phyloP scores from a whole-genome alignment of 1,140 invertebrate genomes.

The Drosophila carrolli region DNA sequence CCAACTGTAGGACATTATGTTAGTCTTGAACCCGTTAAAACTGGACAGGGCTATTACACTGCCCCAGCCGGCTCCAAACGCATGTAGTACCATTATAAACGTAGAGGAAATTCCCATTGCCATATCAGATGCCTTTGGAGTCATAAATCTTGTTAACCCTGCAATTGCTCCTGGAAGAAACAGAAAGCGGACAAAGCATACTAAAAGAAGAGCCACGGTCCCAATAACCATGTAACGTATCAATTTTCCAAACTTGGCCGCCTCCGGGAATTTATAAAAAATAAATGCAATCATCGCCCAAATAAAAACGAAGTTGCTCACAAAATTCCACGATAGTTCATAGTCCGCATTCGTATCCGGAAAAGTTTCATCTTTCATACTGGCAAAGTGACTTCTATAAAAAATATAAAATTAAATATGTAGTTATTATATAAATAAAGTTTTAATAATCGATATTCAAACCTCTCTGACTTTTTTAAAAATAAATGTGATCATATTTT shows the following conservation, averaged over 20 bases:
- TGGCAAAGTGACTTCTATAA: slow-evolving; percentile 47
- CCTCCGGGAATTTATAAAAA: slow-evolving; percentile 64
- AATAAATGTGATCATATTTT: neutral
- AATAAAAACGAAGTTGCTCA: slow-evolving; percentile 16
- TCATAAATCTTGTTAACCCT: slow-evolving; percentile 91
- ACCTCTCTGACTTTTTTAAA: neutral
- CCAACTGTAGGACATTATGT: slow-evolving; percentile 85
- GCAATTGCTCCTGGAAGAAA: slow-evolving; percentile 89
- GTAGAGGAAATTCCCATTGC: slow-evolving; percentile 15
- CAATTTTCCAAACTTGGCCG: slow-evolving; percentile 63
- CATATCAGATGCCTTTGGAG: slow-evolving; percentile 85
- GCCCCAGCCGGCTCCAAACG: slow-evolving; percentile 96
- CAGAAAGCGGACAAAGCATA: slow-evolving; percentile 58
- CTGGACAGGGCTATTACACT: slow-evolving; percentile 95
- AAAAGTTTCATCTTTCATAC: neutral
- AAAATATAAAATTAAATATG: neutral
- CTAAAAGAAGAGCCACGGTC: slow-evolving; percentile 28
- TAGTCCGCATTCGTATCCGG: neutral
- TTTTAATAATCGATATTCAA: neutral
- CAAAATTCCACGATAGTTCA: slow-evolving; percentile 49
- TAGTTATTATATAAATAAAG: too few species aligned
- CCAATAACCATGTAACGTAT: slow-evolving; percentile 48
- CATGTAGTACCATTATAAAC: slow-evolving; percentile 50
- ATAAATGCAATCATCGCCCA: slow-evolving; percentile 55
- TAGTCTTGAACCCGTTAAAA: slow-evolving; percentile 95